Conservation (phyloP, 2,797 vertebrate genomes). For the Alcedo quadribrachys region DNA sequence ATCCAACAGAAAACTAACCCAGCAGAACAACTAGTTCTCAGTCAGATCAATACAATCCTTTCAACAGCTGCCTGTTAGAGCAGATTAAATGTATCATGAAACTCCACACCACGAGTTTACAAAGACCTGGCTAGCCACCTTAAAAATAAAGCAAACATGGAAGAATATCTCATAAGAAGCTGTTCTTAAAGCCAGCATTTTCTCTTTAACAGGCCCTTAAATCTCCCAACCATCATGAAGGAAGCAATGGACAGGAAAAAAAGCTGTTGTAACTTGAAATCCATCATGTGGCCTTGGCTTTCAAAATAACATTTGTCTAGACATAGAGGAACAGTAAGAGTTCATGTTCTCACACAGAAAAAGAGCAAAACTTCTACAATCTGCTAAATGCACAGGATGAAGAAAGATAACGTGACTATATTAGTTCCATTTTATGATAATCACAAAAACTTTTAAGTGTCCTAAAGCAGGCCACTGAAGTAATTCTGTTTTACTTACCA, state of each 20-base stretch:
- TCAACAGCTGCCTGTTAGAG: slow-evolving; percentile 53
- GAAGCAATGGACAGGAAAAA: neutral
- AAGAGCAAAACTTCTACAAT: neutral
- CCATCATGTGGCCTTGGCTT: neutral
- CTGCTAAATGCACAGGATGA: neutral
- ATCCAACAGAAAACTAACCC: slow-evolving; percentile 41
- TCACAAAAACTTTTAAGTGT: neutral
- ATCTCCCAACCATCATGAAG: slow-evolving; percentile 5
- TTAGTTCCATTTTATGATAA: neutral
- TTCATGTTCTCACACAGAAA: neutral
- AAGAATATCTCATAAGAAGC: neutral
- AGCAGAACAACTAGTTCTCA: slow-evolving; percentile 32
- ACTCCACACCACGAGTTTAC: neutral
- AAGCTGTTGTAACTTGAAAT: neutral
- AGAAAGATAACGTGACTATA: neutral
- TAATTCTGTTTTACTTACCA: neutral
- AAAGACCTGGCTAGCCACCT: neutral
- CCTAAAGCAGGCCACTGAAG: neutral
- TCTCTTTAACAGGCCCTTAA: neutral
- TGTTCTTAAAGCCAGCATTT: neutral
- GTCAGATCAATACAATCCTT: slow-evolving; percentile 37
- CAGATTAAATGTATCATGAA: slow-evolving; percentile 48
- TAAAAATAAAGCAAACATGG: neutral
- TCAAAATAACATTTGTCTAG: neutral
- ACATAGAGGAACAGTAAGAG: neutral